Conservation (phyloP, 2,113 vertebrate genomes). For the Alexandromys fortis region DNA sequence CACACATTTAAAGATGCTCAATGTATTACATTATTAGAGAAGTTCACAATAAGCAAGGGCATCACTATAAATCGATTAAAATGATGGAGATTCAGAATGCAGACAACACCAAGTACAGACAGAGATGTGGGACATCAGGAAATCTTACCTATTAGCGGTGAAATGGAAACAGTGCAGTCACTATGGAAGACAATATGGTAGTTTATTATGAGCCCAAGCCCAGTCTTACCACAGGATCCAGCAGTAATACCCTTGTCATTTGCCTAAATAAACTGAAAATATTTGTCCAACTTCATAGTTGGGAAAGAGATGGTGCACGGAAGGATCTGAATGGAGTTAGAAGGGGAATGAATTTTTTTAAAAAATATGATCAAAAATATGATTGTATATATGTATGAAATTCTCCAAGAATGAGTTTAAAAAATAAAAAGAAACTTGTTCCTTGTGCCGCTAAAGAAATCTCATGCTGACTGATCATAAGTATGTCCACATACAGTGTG, state of each 20-base stretch:
- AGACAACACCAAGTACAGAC: not conserved
- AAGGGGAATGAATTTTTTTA: not conserved
- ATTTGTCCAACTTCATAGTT: not conserved
- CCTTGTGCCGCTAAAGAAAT: not conserved
- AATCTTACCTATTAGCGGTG: not conserved
- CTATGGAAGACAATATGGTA: not conserved
- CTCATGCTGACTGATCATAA: not conserved
- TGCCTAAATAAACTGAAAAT: not conserved
- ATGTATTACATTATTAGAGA: not conserved
- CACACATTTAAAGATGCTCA: not conserved
- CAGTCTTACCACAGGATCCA: not conserved
- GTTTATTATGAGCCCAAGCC: not conserved
- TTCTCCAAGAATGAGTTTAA: not conserved
- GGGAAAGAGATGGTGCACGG: not conserved
- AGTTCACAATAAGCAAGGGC: not conserved
- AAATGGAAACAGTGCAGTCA: not conserved
- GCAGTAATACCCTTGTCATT: not conserved
- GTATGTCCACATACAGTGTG: not conserved
- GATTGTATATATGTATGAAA: not conserved
- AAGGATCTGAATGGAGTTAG: not conserved
- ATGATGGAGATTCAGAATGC: not conserved
- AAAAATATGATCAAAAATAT: not conserved
- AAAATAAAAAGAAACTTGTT: not conserved
- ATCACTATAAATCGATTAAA: not conserved
- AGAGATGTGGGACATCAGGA: not conserved